Evolutionary conservation across 2,797 vertebrate species (phyloP).

Genomic region (Sebastes elongatus): DNA sequence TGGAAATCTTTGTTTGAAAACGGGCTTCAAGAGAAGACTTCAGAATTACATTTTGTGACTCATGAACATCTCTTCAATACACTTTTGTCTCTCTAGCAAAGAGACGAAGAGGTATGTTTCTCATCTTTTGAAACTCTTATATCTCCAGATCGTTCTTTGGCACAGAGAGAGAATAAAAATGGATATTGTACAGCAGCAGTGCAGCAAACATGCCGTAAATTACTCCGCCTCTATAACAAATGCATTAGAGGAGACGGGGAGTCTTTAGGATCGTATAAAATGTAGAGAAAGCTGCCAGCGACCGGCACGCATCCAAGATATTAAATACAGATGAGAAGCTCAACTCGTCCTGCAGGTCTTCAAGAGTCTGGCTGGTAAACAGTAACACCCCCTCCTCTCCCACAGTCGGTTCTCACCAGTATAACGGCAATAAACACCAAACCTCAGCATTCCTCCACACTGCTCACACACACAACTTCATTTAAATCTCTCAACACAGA

Average conservation of each 20-base stretch:
- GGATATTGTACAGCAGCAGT: constrained; percentile 17
- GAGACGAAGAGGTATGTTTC: background rate
- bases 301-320: constrained; percentile 30
- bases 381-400: constrained; percentile 49
- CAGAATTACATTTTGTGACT: background rate
- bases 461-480: constrained; percentile 11
- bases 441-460: constrained; percentile 66
- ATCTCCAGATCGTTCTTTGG: constrained; percentile 9
- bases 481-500: constrained; percentile 8
- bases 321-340: constrained; percentile 51
- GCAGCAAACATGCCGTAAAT: constrained; percentile 16
- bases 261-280: constrained; percentile 9
- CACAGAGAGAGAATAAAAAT: background rate
- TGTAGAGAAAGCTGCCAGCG: constrained; percentile 17
- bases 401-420: constrained; percentile 59
- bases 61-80: background rate
- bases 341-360: constrained; percentile 46
- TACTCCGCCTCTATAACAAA: background rate
- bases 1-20: background rate
- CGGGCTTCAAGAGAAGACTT: background rate
- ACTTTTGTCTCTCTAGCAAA: background rate
- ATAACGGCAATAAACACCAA: constrained; percentile 65
- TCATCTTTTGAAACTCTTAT: background rate
- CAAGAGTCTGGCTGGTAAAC: constrained; percentile 32
- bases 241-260: constrained; percentile 12